phyloP scores from a whole-genome alignment of 2,888 invertebrate genomes.

The Rhamnusium bicolor region DNA sequence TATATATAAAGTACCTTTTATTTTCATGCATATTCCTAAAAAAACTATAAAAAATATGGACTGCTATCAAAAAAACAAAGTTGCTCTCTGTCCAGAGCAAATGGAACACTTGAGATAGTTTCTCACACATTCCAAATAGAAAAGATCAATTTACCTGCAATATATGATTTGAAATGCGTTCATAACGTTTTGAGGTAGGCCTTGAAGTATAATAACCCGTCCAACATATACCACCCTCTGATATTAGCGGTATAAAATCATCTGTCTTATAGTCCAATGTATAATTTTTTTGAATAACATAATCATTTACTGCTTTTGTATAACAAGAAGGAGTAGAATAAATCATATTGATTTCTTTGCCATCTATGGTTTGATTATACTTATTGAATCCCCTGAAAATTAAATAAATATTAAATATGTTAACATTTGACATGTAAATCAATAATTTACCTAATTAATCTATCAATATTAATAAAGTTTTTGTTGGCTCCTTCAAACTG shows the following conservation, averaged over 20 bases:
- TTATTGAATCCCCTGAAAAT: slow-evolving; percentile 42
- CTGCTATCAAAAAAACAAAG: too few relatives aligned
- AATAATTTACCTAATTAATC: slow-evolving; percentile 65
- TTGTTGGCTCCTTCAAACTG: slow-evolving; percentile 74
- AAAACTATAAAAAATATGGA: too few relatives aligned
- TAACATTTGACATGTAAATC: background rate
- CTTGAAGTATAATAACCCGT: slow-evolving; percentile 80
- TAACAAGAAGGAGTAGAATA: slow-evolving; percentile 90
- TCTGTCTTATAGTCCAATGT: slow-evolving; percentile 70
- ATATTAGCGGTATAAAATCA: slow-evolving; percentile 81
- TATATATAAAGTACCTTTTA: too few relatives aligned
- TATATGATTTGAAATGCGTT: slow-evolving; percentile 72
- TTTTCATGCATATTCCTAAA: too few relatives aligned
- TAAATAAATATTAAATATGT: background rate
- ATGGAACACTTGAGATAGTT: too few relatives aligned
- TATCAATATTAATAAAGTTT: slow-evolving; percentile 77
- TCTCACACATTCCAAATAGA: too few relatives aligned
- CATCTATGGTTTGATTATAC: slow-evolving; percentile 23
- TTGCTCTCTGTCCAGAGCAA: too few relatives aligned
- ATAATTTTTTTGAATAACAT: slow-evolving; percentile 61
- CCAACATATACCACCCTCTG: slow-evolving; percentile 80
- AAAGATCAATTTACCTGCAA: too few relatives aligned
- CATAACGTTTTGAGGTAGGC: slow-evolving; percentile 74
- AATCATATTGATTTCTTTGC: slow-evolving; percentile 78
- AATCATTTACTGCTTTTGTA: slow-evolving; percentile 77